These are phyloP conservation scores for Drosophila nigricruria DNA, from an alignment of 2,888 invertebrate species.

Conservation along the genomic window DNA sequence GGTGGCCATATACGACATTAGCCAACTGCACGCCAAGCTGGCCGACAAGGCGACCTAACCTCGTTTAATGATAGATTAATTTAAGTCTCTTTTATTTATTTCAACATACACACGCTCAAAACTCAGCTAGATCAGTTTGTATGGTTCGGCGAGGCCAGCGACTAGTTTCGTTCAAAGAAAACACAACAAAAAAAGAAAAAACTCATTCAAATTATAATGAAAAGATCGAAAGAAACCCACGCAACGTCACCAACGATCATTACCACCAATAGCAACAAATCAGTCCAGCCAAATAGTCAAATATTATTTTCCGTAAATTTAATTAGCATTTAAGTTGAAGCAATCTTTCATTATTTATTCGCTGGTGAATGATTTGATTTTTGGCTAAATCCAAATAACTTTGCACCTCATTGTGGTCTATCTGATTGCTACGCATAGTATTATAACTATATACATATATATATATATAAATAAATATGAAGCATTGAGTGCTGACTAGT, in stretches of 20 bases:
- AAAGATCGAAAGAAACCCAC: conserved; percentile 45
- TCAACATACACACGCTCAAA: conserved; percentile 29
- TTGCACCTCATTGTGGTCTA: conserved; percentile 56
- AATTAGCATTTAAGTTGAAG: conserved; percentile 77
- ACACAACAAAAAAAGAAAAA: conserved; percentile 5
- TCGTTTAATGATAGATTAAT: conserved; percentile 53
- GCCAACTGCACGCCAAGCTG: conserved; percentile 89
- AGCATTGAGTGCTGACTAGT: conserved; percentile 57
- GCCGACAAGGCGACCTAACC: conserved; percentile 73
- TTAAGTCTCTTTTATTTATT: conserved; percentile 59
- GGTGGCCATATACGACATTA: conserved; percentile 91
- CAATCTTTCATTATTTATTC: conserved; percentile 59
- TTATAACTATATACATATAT: conserved; percentile 45
- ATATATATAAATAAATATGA: conserved; percentile 8
- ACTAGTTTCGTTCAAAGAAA: conserved; percentile 41
- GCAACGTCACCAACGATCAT: conserved; percentile 43
- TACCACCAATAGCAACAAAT: conserved; percentile 8
- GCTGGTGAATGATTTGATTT: conserved; percentile 52
- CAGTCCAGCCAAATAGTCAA: no score
- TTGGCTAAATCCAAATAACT: conserved; percentile 49
- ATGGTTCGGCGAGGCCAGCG: conserved; percentile 68
- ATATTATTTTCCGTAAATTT: conserved; percentile 60
- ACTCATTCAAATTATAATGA: conserved; percentile 4
- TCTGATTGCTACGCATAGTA: conserved; percentile 64
- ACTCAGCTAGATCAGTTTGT: conserved; percentile 46